Conservation (phyloP, 2,113 vertebrate genomes). For the Otus sunia region DNA sequence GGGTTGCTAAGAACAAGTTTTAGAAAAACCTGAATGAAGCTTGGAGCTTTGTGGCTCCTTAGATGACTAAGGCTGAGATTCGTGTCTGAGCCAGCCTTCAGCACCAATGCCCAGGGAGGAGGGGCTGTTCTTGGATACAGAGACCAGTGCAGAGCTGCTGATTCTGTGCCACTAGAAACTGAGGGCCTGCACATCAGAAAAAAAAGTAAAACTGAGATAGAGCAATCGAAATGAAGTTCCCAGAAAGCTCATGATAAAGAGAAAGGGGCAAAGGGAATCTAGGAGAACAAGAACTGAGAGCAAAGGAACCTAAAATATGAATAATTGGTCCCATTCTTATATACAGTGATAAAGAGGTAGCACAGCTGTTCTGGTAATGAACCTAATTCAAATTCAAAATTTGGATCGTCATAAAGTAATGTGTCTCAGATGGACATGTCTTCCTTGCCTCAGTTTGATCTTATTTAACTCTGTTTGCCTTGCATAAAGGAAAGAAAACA, state of each 20-base stretch:
- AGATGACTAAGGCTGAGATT: neutral
- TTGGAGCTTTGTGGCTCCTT: neutral
- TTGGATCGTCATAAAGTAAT: neutral
- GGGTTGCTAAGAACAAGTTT: neutral
- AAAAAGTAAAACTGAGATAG: accelerated
- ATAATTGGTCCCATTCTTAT: neutral
- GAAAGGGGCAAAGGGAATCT: neutral
- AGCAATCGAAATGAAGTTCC: neutral
- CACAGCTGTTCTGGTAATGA: neutral
- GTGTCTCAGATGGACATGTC: neutral
- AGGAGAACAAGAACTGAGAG: neutral
- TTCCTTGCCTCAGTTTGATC: neutral
- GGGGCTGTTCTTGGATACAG: neutral
- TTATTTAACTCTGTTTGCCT: neutral
- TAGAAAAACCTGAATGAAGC: neutral
- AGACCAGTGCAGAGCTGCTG: neutral
- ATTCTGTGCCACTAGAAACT: neutral
- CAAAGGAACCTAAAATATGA: neutral
- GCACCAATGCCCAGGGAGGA: neutral
- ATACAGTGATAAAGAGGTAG: neutral
- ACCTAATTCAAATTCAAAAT: neutral
- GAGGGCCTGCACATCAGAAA: neutral
- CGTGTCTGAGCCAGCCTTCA: neutral
- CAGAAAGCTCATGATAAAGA: neutral
- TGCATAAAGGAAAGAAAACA: neutral